These are phyloP conservation scores for Pipistrellus pipistrellus DNA, from an alignment of 2,797 vertebrate genomes.

Conservation along the genomic window DNA sequence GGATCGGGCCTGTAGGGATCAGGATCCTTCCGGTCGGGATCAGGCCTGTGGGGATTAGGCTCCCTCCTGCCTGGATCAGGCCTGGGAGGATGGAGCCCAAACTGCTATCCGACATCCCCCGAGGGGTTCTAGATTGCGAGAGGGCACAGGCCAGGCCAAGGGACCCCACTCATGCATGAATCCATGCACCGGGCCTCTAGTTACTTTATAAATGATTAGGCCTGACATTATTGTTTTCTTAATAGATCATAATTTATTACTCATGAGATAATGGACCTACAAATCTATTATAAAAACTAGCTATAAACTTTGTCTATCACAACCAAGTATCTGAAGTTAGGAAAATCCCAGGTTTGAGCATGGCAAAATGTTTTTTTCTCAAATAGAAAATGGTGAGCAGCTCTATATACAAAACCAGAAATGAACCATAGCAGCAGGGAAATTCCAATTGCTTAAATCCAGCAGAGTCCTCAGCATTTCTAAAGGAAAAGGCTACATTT, in stretches of 20 bases:
- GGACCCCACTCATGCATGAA: no score
- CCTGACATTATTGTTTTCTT: slow-evolving; percentile 42
- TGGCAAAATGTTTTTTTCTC: slow-evolving; percentile 48
- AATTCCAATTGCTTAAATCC: slow-evolving; percentile 26
- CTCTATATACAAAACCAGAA: slow-evolving; percentile 49
- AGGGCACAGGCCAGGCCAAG: no score
- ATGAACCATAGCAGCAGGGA: not conserved
- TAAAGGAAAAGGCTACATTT: slow-evolving; percentile 34
- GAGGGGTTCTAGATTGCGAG: no score
- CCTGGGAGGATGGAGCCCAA: no score
- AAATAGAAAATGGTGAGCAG: slow-evolving; percentile 53
- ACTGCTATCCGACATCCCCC: no score
- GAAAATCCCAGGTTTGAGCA: slow-evolving; percentile 22
- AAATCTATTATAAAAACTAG: slow-evolving; percentile 19
- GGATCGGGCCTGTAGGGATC: no score
- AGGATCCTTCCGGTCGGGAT: no score
- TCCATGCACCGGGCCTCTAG: no score
- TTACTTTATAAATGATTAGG: slow-evolving; percentile 54
- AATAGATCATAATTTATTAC: slow-evolving; percentile 33
- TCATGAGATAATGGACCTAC: not conserved
- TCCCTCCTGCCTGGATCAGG: no score
- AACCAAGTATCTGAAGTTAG: slow-evolving; percentile 8
- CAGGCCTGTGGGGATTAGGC: no score
- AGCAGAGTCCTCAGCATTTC: slow-evolving; percentile 10
- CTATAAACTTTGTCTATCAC: not conserved